These are phyloP conservation scores for Heliconius melpomene DNA, from an alignment of 1,140 invertebrate species.

Conservation along the genomic window DNA sequence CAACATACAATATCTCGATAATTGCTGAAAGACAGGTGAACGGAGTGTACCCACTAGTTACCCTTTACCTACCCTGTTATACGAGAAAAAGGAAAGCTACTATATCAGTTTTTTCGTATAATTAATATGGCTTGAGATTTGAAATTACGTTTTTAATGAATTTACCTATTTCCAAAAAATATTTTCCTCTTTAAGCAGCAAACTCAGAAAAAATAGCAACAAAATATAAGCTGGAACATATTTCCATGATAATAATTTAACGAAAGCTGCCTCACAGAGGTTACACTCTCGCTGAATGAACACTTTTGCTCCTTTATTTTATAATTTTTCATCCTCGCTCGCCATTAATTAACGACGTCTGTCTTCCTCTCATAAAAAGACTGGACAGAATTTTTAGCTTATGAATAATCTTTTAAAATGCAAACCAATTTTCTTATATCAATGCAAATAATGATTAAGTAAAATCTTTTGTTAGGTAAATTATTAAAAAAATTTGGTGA, in stretches of 20 bases:
- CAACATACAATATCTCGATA: no score
- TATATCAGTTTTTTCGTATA: no score
- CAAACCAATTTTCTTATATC: slow-evolving; percentile 7
- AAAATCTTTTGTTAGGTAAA: neutral
- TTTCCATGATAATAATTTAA: slow-evolving; percentile 24
- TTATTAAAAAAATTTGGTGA: no score
- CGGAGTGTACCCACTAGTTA: neutral
- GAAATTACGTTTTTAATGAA: neutral
- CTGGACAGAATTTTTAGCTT: slow-evolving; percentile 25
- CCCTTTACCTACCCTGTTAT: no score
- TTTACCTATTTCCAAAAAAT: neutral
- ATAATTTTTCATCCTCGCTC: slow-evolving; percentile 21
- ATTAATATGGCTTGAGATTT: neutral
- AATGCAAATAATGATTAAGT: neutral
- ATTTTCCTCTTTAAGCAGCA: neutral
- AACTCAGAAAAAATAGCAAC: neutral
- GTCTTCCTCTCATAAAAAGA: slow-evolving; percentile 28
- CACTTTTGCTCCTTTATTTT: slow-evolving; percentile 16
- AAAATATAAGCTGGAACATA: neutral
- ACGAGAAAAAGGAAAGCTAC: no score
- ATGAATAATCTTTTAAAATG: slow-evolving; percentile 26
- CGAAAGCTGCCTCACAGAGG: slow-evolving; percentile 21
- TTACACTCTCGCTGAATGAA: slow-evolving; percentile 24
- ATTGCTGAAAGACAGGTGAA: no score
- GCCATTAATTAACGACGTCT: slow-evolving; percentile 32